These are phyloP conservation scores for Protaetia brevitarsis DNA, from an alignment of 1,140 invertebrate species.

Conservation along the genomic window DNA sequence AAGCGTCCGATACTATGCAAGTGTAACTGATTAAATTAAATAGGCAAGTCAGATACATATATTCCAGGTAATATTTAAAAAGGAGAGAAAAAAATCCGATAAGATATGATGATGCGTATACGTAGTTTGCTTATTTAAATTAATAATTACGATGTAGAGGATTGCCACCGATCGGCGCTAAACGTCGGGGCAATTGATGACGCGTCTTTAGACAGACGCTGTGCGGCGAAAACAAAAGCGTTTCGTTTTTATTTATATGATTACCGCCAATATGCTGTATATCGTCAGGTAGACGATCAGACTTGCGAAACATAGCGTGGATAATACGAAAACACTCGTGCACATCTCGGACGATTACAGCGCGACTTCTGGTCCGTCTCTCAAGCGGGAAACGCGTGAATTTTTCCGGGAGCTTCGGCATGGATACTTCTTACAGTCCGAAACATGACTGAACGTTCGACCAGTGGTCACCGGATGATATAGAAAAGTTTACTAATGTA, in stretches of 20 bases:
- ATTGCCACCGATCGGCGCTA: neutral
- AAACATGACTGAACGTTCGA: conserved; percentile 40
- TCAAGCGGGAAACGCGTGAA: conserved; percentile 14
- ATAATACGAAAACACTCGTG: conserved; percentile 25
- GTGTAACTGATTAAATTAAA: conserved; percentile 23
- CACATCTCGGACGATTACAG: no score
- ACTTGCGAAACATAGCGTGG: neutral
- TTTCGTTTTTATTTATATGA: no score
- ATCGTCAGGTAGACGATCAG: neutral
- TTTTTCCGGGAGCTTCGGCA: neutral
- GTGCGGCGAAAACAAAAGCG: no score
- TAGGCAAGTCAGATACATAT: conserved; percentile 13
- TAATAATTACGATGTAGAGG: neutral
- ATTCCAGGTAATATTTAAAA: conserved; percentile 21
- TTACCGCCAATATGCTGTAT: no score
- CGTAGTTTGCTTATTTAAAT: conserved; percentile 19
- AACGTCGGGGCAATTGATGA: neutral
- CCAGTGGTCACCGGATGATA: conserved; percentile 44
- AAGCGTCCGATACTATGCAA: conserved; percentile 14
- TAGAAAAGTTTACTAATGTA: conserved; percentile 42
- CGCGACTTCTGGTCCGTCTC: neutral
- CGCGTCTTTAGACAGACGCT: no score
- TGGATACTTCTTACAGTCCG: conserved; percentile 10
- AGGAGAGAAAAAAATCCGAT: conserved; percentile 1
- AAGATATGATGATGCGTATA: conserved; percentile 5